A percentile compares a stretch with the other conserved stretches of the same genome.
These are phyloP conservation scores for Zaprionus lachaisei DNA, from an alignment of 1,140 invertebrate genomes.

Conservation along the genomic window DNA sequence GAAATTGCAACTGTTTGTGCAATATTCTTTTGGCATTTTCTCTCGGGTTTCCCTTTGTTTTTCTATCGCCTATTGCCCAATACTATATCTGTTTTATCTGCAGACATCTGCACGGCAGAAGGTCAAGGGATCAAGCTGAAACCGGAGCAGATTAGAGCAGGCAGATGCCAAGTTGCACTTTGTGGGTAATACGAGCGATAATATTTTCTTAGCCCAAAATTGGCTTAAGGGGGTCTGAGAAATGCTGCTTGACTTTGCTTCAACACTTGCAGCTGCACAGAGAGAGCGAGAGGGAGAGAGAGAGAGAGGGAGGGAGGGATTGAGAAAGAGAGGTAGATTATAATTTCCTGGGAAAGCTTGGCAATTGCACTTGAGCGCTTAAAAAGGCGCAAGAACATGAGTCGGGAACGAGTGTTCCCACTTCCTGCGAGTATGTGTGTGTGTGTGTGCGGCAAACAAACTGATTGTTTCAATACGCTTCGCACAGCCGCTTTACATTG, in stretches of 20 bases:
- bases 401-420: conserved; percentile 44
- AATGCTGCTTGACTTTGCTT: conserved; percentile 45
- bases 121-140: conserved; percentile 65
- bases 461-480: conserved; percentile 72
- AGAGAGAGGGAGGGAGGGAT: neutral
- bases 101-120: conserved; percentile 52
- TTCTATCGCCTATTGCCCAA: conserved; percentile 48
- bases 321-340: neutral
- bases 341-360: conserved; percentile 81
- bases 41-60: conserved; percentile 4
- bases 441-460: conserved; percentile 62
- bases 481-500: conserved; percentile 63
- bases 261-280: conserved; percentile 65
- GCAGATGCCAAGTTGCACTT: conserved; percentile 36
- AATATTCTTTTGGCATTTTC: conserved; percentile 10
- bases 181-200: conserved; percentile 61
- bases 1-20: conserved; percentile 28
- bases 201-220: conserved; percentile 70
- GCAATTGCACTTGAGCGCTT: conserved; percentile 76
- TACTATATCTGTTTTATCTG: conserved; percentile 50
- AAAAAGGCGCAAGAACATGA: conserved; percentile 77
- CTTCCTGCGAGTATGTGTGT: conserved; percentile 26
- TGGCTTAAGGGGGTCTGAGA: conserved; percentile 41
- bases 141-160: conserved; percentile 46
- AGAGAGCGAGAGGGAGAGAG: neutral